These are phyloP conservation scores for Microctenopoma lineatum DNA, from an alignment of 2,797 vertebrate species.

Conservation along the genomic window DNA sequence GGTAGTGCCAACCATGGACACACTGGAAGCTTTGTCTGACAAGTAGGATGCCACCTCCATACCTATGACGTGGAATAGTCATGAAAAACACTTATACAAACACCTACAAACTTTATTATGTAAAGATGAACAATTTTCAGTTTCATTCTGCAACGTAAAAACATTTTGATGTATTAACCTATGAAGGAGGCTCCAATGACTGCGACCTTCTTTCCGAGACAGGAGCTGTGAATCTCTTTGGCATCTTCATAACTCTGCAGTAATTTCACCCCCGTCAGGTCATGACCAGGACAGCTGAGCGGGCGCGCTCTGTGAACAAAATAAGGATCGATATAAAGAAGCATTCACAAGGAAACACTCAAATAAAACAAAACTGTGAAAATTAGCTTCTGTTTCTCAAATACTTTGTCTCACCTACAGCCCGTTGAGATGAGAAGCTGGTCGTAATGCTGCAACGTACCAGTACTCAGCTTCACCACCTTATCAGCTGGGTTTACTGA, in stretches of 20 bases:
- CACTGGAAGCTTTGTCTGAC: conserved; percentile 83
- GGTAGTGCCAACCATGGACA: conserved; percentile 82
- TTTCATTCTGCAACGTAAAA: neutral
- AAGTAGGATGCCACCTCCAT: conserved; percentile 91
- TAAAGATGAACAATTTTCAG: neutral
- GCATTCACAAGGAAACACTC: neutral
- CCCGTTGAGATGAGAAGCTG: conserved; percentile 90
- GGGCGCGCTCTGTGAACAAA: conserved; percentile 75
- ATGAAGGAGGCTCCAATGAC: conserved; percentile 90
- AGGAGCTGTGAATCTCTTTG: conserved; percentile 79
- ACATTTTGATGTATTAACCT: conserved; percentile 71
- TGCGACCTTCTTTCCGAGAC: conserved; percentile 77
- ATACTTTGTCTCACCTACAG: conserved; percentile 77
- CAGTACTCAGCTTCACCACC: conserved; percentile 78
- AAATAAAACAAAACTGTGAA: neutral
- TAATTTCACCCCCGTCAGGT: conserved; percentile 82
- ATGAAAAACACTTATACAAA: neutral
- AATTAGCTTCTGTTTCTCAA: neutral
- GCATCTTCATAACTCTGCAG: conserved; percentile 86
- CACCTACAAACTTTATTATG: neutral
- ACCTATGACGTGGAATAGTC: conserved; percentile 70
- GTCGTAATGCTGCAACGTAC: conserved; percentile 82
- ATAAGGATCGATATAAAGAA: neutral
- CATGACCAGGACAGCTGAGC: conserved; percentile 83
- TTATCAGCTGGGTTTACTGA: conserved; percentile 80